phyloP scores from a whole-genome alignment of 1,140 invertebrate species.

The Macrobrachium rosenbergii region DNA sequence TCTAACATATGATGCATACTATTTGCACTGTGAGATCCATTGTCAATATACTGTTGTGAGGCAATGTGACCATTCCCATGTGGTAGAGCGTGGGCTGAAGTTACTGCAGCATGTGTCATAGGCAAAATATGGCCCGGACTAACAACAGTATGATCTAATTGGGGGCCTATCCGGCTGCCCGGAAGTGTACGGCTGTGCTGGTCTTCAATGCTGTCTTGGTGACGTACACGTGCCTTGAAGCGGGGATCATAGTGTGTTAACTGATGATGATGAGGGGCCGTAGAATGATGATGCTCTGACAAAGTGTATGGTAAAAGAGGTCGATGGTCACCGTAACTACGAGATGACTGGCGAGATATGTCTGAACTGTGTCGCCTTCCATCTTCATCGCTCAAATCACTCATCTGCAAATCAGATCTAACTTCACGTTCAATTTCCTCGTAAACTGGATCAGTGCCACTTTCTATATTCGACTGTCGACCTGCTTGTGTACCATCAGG shows the following conservation, averaged over 20 bases:
- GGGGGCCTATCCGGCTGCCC: conserved; percentile 19
- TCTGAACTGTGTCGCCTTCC: conserved; percentile 81
- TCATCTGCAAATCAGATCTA: conserved; percentile 68
- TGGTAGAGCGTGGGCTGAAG: conserved; percentile 49
- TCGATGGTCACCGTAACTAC: conserved; percentile 84
- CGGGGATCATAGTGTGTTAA: conserved; percentile 53
- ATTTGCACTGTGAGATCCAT: conserved; percentile 23
- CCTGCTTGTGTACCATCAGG: conserved; percentile 70
- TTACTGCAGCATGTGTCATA: conserved; percentile 51
- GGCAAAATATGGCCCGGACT: conserved; percentile 59
- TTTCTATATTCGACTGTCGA: conserved; percentile 71
- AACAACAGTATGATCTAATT: conserved; percentile 50
- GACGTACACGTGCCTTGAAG: conserved; percentile 56
- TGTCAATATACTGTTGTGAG: conserved; percentile 51
- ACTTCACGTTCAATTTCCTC: conserved; percentile 82
- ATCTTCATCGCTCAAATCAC: conserved; percentile 80
- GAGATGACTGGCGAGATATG: conserved; percentile 81
- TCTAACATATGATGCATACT: conserved; percentile 45
- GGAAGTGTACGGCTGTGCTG: conserved; percentile 49
- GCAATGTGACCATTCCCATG: conserved; percentile 50
- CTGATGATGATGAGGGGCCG: conserved; percentile 62
- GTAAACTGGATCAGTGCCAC: conserved; percentile 84
- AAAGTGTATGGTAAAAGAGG: conserved; percentile 79
- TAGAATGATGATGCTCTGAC: conserved; percentile 45
- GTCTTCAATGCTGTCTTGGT: conserved; percentile 31